These are phyloP conservation scores for Drosophila eohydei DNA, from an alignment of 2,888 invertebrate genomes.

Conservation along the genomic window DNA sequence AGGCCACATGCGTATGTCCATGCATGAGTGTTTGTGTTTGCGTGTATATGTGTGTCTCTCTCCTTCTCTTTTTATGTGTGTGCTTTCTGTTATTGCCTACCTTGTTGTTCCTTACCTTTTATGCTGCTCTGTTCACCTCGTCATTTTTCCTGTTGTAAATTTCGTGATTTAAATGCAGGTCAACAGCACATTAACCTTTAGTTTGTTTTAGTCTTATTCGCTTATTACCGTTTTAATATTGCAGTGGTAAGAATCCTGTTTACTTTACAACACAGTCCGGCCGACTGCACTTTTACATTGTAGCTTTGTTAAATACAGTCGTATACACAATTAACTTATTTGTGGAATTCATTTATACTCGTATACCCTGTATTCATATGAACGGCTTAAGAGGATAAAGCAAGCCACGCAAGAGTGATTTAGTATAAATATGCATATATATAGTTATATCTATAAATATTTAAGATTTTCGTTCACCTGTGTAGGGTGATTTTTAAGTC, in stretches of 20 bases:
- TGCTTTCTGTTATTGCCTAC: slow-evolving; percentile 13
- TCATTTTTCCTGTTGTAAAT: slow-evolving; percentile 56
- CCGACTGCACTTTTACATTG: not conserved
- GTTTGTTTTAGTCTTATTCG: slow-evolving; percentile 19
- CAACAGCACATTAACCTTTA: slow-evolving; percentile 68
- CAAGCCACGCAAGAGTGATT: too few relatives aligned
- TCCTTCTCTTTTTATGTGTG: not conserved
- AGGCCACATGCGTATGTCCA: slow-evolving; percentile 9
- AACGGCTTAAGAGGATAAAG: too few relatives aligned
- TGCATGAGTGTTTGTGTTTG: slow-evolving; percentile 6
- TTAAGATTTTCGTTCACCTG: not conserved
- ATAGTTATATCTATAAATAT: not conserved
- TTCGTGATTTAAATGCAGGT: slow-evolving; percentile 69
- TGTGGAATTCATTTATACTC: not conserved
- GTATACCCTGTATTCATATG: not conserved
- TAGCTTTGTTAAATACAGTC: not conserved
- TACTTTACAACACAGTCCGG: not conserved
- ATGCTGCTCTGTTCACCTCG: slow-evolving; percentile 32
- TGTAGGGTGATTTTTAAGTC: not conserved
- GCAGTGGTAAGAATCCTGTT: slow-evolving; percentile 27
- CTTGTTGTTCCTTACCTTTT: slow-evolving; percentile 34
- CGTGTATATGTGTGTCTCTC: slow-evolving; percentile 4
- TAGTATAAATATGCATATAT: too few relatives aligned
- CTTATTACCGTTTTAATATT: slow-evolving; percentile 26
- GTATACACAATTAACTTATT: not conserved